phyloP scores from a whole-genome alignment of 2,113 vertebrate genomes.

The Ochotona curzoniae region DNA sequence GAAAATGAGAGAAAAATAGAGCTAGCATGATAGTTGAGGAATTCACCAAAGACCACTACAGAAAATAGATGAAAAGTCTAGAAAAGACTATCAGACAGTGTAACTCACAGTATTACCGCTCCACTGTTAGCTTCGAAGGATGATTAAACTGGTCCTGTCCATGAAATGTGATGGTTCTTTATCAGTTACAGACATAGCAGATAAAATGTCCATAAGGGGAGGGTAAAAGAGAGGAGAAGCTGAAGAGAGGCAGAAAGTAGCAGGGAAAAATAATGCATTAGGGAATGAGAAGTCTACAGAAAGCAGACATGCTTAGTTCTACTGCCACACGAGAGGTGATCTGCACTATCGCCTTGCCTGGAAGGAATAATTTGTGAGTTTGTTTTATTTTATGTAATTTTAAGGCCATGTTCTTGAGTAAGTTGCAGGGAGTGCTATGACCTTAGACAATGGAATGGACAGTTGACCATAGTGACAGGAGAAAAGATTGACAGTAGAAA shows the following conservation, averaged over 20 bases:
- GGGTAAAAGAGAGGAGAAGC: neutral
- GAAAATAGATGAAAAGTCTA: neutral
- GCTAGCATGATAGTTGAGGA: neutral
- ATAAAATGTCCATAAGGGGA: constrained; percentile 37
- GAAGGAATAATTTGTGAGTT: constrained; percentile 17
- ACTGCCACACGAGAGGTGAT: neutral
- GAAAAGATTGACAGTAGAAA: neutral
- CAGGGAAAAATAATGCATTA: neutral
- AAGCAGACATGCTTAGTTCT: neutral
- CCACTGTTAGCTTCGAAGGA: constrained; percentile 35
- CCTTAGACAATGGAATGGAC: neutral
- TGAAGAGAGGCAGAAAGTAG: neutral
- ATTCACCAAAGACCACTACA: neutral
- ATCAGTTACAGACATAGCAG: constrained; percentile 40
- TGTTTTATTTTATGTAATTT: neutral
- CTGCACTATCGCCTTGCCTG: neutral
- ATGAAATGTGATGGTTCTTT: constrained; percentile 46
- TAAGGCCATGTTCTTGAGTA: neutral
- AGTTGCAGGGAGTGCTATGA: neutral
- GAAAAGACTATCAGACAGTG: constrained; percentile 3
- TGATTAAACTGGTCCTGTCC: neutral
- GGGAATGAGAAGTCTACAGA: neutral
- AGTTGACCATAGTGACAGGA: neutral
- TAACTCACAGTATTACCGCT: neutral
- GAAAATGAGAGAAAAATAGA: neutral